Evolutionary conservation across 2,113 vertebrate species (phyloP).

Genomic region (Hydrochoerus hydrochaeris): DNA sequence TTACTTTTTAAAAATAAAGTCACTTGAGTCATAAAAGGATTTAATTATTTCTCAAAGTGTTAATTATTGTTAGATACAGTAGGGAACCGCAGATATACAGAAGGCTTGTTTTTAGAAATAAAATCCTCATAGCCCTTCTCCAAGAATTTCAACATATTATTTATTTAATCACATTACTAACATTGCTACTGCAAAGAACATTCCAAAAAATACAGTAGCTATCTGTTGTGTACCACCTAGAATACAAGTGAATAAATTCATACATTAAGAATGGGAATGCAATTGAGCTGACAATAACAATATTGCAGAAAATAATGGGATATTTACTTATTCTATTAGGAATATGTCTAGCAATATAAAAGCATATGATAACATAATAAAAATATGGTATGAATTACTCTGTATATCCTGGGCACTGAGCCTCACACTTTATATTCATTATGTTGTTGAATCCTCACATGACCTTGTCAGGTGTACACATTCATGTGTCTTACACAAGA

Average conservation of each 20-base stretch:
- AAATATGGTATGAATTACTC: background rate
- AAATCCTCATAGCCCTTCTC: background rate
- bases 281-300: background rate
- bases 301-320: background rate
- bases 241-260: background rate
- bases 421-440: background rate
- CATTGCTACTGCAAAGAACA: background rate
- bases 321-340: background rate
- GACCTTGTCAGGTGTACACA: background rate
- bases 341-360: background rate
- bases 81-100: background rate
- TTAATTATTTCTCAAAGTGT: slow-evolving; percentile 54
- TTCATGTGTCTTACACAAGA: background rate
- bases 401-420: fast-evolving
- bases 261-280: background rate
- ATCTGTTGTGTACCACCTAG: background rate
- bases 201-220: background rate
- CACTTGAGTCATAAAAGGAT: slow-evolving; percentile 24
- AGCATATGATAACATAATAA: background rate
- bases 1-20: background rate
- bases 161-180: background rate
- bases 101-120: slow-evolving; percentile 45
- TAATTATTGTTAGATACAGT: slow-evolving; percentile 17
- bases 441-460: background rate
- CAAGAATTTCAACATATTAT: background rate